A percentile compares a stretch with the other conserved stretches of the same genome.
Conservation (phyloP, 2,888 invertebrate species). For the Heliconius ethilla region DNA sequence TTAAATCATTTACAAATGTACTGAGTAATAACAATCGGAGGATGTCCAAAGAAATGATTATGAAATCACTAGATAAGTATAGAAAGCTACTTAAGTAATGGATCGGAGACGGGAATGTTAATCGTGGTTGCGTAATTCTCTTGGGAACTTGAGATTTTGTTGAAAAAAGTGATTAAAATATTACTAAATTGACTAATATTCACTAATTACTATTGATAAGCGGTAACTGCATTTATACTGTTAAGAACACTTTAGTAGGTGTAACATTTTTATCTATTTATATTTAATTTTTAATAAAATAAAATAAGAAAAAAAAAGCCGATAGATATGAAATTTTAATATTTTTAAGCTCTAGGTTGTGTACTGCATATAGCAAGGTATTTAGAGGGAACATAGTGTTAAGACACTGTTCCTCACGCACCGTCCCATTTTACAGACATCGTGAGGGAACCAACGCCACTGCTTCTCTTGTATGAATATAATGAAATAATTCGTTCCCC, state of each 20-base stretch:
- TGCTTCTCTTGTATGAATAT: too few relatives aligned
- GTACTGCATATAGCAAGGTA: too few relatives aligned
- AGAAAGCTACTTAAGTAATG: constrained; percentile 67
- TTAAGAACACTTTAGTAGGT: not conserved
- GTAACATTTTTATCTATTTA: not conserved
- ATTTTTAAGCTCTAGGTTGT: too few relatives aligned
- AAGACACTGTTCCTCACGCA: too few relatives aligned
- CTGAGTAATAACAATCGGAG: constrained; percentile 28
- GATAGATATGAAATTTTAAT: too few relatives aligned
- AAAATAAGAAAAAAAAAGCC: too few relatives aligned
- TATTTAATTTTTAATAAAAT: too few relatives aligned
- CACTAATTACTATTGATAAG: not conserved
- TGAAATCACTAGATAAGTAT: constrained; percentile 40
- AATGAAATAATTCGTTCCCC: too few relatives aligned
- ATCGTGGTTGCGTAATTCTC: constrained; percentile 54
- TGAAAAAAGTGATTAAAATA: not conserved
- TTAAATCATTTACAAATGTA: constrained; percentile 26
- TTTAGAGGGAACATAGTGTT: too few relatives aligned
- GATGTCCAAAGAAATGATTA: constrained; percentile 41
- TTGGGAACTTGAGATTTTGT: constrained; percentile 1
- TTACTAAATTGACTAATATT: not conserved
- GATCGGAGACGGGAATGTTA: constrained; percentile 65
- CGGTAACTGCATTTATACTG: not conserved
- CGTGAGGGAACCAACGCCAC: too few relatives aligned
- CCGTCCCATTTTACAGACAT: too few relatives aligned